These are phyloP conservation scores for Campoletis sonorensis DNA, from an alignment of 1,140 invertebrate species.

Conservation along the genomic window DNA sequence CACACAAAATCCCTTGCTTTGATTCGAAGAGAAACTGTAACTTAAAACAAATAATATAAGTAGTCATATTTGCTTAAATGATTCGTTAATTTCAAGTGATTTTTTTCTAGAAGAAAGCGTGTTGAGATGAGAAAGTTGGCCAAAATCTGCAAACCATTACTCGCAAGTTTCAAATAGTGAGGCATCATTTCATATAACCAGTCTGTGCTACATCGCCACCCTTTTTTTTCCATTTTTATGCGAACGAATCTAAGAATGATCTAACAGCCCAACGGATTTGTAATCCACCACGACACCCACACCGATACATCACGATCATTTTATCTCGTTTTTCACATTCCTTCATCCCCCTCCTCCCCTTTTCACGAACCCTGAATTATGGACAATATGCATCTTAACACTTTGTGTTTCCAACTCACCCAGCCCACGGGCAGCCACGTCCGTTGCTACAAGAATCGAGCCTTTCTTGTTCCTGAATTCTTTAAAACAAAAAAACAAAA, in stretches of 20 bases:
- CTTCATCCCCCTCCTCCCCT: slow-evolving; percentile 16
- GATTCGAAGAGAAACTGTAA: too few relatives aligned
- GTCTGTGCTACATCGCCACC: slow-evolving; percentile 77
- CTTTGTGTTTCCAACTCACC: slow-evolving; percentile 83
- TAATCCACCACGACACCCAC: slow-evolving; percentile 10
- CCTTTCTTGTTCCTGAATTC: slow-evolving; percentile 95
- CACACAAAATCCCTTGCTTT: too few relatives aligned
- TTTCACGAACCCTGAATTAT: background rate
- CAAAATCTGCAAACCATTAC: slow-evolving; percentile 37
- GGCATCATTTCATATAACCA: slow-evolving; percentile 77
- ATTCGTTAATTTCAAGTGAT: too few relatives aligned
- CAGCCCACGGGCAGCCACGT: slow-evolving; percentile 98
- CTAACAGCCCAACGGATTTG: background rate
- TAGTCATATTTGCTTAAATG: too few relatives aligned
- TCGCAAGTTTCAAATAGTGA: slow-evolving; percentile 59
- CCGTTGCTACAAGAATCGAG: slow-evolving; percentile 97
- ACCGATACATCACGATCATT: background rate
- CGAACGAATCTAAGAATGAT: background rate
- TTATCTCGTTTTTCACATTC: background rate
- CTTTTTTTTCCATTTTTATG: slow-evolving; percentile 43
- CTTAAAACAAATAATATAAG: too few relatives aligned
- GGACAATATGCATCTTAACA: slow-evolving; percentile 34
- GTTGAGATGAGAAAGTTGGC: background rate
- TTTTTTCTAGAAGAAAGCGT: slow-evolving; percentile 15
- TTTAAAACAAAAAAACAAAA: slow-evolving; percentile 64